phyloP scores from a whole-genome alignment of 2,113 vertebrate species.

The Phrynosoma platyrhinos region DNA sequence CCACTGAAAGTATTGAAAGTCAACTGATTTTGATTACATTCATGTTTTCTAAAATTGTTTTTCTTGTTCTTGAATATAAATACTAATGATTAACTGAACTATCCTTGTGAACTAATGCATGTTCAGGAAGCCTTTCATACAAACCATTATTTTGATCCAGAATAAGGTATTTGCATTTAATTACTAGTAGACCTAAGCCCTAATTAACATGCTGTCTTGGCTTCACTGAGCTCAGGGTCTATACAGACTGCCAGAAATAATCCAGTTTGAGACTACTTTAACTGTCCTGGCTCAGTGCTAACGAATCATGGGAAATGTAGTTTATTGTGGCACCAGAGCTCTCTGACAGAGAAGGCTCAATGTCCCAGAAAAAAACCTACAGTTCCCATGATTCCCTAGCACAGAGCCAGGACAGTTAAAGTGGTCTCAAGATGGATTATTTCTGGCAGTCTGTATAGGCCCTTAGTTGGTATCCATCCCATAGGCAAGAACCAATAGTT shows the following conservation, averaged over 20 bases:
- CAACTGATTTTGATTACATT: background rate
- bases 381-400: too few species aligned
- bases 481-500: constrained; percentile 7
- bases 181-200: background rate
- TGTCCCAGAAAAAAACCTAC: too few species aligned
- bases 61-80: background rate
- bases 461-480: background rate
- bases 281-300: too few species aligned
- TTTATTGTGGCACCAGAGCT: too few species aligned
- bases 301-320: too few species aligned
- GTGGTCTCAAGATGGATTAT: too few species aligned
- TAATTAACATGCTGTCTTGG: background rate
- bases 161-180: background rate
- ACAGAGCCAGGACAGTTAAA: too few species aligned
- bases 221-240: too few species aligned
- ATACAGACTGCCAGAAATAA: too few species aligned
- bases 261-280: too few species aligned
- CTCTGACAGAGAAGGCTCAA: too few species aligned
- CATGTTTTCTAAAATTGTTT: background rate
- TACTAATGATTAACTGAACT: background rate
- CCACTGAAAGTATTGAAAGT: background rate
- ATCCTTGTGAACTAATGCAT: background rate
- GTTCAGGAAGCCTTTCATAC: background rate
- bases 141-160: background rate
- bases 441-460: too few species aligned